Evolutionary conservation across 2,888 invertebrate genomes (phyloP).

Genomic region (Harmothoe impar): DNA sequence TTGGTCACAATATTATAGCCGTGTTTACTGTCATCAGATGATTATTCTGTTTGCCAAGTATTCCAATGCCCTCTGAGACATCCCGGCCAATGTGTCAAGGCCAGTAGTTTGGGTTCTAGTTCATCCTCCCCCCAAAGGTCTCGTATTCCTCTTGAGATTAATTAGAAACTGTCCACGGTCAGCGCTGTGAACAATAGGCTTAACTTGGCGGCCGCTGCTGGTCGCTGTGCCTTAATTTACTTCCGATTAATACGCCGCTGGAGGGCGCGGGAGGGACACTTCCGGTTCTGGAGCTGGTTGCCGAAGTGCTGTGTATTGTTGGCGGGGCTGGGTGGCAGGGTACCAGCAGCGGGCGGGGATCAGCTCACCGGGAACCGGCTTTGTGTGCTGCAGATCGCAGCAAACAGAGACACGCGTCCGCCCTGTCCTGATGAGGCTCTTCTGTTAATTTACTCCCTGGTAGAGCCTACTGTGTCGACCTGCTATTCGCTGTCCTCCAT

Average conservation of each 20-base stretch:
- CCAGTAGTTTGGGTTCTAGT: too few species aligned
- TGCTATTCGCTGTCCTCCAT: too few species aligned
- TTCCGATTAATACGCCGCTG: slow-evolving; percentile 40
- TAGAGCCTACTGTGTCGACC: too few species aligned
- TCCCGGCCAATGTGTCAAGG: too few species aligned
- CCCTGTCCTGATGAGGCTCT: background rate
- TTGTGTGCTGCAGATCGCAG: background rate
- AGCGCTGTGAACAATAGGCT: background rate
- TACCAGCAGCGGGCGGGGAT: slow-evolving; percentile 1
- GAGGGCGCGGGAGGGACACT: slow-evolving; percentile 16
- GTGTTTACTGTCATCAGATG: too few species aligned
- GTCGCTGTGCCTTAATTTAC: slow-evolving; percentile 28
- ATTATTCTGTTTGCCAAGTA: too few species aligned
- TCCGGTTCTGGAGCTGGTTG: slow-evolving; percentile 18
- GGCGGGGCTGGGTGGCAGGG: background rate
- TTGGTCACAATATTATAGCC: too few species aligned
- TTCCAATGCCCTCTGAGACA: too few species aligned
- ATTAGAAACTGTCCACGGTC: background rate
- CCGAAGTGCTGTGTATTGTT: background rate
- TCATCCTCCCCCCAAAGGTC: too few species aligned
- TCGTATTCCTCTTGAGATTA: background rate
- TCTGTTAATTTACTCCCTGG: too few species aligned
- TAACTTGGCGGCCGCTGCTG: background rate
- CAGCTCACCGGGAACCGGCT: background rate
- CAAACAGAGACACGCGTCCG: background rate